Evolutionary conservation across 2,888 invertebrate species (phyloP), one percentile per base, ranked within the genome.

Genomic region (Tanaodytes sp.): DNA sequence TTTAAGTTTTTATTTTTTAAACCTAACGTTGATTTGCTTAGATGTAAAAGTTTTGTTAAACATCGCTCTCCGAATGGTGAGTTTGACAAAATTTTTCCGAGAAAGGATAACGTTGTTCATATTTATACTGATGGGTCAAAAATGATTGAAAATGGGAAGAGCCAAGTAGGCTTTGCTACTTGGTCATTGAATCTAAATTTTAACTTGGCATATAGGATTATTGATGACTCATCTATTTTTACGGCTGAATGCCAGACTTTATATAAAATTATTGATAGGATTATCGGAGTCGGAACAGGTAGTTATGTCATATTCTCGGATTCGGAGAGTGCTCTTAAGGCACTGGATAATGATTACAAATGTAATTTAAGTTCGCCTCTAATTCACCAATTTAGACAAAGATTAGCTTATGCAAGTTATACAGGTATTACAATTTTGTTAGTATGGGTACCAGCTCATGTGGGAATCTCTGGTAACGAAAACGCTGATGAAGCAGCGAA

Each of bases 381-480:
- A 23, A 8, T 36, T 31, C 2, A 16, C 20, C 42, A 4, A 15
- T 48, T 58, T 0, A 36, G 52, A 31, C 31, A 58, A 20, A 46
- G 42, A 14, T 20, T 65, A 33, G 39, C 55, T 0, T 3, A 11
- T 4, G 16, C 23, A 6, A 0, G 15, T 6, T 9, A 43, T 18
- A 18, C 0, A 1, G 14, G 19, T 20, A 39, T 23, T 19, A 1
- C 19, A 1, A 20, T 58, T 20, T 20, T n/a, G 12, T 19, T 65
- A 20, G 9, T 57, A 9, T 58, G 65, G 65, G 46, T 49, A 12
- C 65, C 58, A 19, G 8, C 65, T 0, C 58, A 65, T 51, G 15
- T 23, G 11, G 51, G 51, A 5, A 43, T 65, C 2, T 6, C 3
- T 1, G 65, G 65, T 8, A 65, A 65, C 11, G 65, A 65, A 18